Evolutionary conservation across 1,140 invertebrate genomes (phyloP), one percentile per base, ranked within the genome.

Genomic region (Thalassaphorura encarpata): DNA sequence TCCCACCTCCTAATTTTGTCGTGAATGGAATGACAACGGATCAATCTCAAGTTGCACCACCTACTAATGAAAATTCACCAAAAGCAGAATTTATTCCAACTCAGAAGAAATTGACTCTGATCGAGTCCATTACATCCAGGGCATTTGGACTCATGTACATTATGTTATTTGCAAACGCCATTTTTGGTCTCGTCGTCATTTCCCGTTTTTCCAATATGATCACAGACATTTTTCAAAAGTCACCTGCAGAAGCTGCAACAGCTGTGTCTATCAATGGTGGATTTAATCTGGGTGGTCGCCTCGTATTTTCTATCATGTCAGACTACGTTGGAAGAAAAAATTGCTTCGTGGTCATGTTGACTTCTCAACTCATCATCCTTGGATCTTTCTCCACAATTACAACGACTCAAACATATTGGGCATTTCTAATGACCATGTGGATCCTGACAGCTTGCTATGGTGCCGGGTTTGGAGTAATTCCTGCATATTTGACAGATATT

Each of bases 321-420:
- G 62, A 64, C 36, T 61, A 56, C 29, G 33, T 64, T 8, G 62
- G 62, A 5, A 26, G 62, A n/a, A 60, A 61, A 53, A 56, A 56
- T 19, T 57, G 52, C 41, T 64, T 52, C 31, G 21, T 61, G 1
- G 26, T 58, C 5, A 47, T 64, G 53, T 39, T 64, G 16, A 52
- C 52, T 0, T 18, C 31, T 3, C 62, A 64, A 56, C 29, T 60
- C 2, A 41, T 58, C 13, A 60, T 64, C 45, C 36, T 64, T 1
- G 53, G 51, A 1, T 18, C 19, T 15, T 64, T 64, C 39, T 58
- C 55, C 3, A n/a, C 47, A 8, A 61, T 58, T 21, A 64, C 62
- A 2, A 52, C 47, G n/a, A 36, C 42, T 4, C 19, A 29, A 36
- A 42, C 42, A 8, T 64, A 64, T 33, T 58, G 55, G 55, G 45